phyloP scores from a whole-genome alignment of 2,113 vertebrate species.

The Rhadina sibilatrix region DNA sequence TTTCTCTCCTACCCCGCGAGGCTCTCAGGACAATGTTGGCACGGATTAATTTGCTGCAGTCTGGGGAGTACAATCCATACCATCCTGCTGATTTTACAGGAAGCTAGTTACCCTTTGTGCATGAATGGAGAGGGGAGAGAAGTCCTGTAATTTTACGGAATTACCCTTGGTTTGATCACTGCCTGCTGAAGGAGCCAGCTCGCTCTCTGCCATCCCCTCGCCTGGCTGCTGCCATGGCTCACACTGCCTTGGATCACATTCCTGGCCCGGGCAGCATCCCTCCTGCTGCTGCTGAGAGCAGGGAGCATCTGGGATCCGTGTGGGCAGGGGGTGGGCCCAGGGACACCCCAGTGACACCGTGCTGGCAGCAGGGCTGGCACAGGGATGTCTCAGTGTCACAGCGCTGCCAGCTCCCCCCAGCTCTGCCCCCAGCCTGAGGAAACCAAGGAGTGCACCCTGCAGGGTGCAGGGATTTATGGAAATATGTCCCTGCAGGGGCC shows the following conservation, averaged over 20 bases:
- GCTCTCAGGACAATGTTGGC: not conserved
- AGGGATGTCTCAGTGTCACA: not conserved
- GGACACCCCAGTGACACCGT: not conserved
- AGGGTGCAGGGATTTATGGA: not conserved
- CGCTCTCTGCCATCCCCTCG: accelerated
- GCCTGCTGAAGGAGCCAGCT: not conserved
- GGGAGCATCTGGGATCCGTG: not conserved
- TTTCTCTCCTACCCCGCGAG: not conserved
- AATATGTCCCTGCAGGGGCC: not conserved
- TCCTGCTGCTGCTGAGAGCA: not conserved
- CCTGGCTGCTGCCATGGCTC: not conserved
- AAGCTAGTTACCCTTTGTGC: not conserved
- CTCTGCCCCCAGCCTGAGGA: not conserved
- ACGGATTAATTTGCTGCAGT: not conserved
- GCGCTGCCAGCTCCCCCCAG: not conserved
- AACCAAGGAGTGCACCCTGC: not conserved
- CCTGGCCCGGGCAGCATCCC: not conserved
- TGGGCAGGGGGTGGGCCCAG: not conserved
- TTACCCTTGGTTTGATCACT: not conserved
- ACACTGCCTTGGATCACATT: not conserved
- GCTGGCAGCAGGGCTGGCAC: not conserved
- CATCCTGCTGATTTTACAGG: not conserved
- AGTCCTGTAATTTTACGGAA: not conserved
- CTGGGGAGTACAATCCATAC: not conserved
- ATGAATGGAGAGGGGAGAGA: not conserved